Evolutionary conservation across 2,888 invertebrate genomes (phyloP), one percentile per base, ranked within the genome.

Genomic region (Dolichomitus sp.): DNA sequence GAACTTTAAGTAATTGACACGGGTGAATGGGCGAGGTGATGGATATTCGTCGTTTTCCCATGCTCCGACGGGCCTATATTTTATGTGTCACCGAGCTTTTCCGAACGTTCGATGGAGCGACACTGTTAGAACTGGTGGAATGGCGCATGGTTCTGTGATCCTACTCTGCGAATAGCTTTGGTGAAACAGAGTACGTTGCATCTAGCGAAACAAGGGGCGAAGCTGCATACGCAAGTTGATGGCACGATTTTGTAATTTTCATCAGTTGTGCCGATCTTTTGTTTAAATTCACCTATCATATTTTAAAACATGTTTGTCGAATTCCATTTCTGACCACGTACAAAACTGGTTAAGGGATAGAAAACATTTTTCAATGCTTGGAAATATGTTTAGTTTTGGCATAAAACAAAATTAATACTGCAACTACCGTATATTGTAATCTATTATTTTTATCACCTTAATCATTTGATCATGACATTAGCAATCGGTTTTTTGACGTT

Each of bases 1-100:
- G 84, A 84, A 84, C 80, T 81, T 84, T 78, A 80, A 76, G 54
- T 76, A 85, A 90, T 89, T 86, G 89, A 89, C 87, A 85, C 80
- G 77, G 84, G 70, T 81, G 83, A 84, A 80, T 76, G 85, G 80
- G 81, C 84, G 75, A 85, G 19, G 73, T 84, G 86, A 85, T 86
- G 86, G 84, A 89, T 88, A 88, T 88, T 88, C 86, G 80, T 87
- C 87, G 87, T 84, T 78, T 75, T 68, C 65, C 63, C 84, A 87
- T 84, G 84, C 79, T 84, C 81, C 82, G 87, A 80, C 85, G 86
- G 76, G 85, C 86, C 82, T 80, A 81, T 84, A 87, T 87, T 90
- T 88, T 70, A 88, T 86, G 87, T 85, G 83, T 80, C 87, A 88
- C 57, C 85, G 85, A 86, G 82, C 86, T 84, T 88, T 89, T 86